A percentile compares a stretch with the other conserved stretches of the same genome.
These are phyloP conservation scores for Galaxias olidus DNA, from an alignment of 2,797 vertebrate species.

Conservation along the genomic window DNA sequence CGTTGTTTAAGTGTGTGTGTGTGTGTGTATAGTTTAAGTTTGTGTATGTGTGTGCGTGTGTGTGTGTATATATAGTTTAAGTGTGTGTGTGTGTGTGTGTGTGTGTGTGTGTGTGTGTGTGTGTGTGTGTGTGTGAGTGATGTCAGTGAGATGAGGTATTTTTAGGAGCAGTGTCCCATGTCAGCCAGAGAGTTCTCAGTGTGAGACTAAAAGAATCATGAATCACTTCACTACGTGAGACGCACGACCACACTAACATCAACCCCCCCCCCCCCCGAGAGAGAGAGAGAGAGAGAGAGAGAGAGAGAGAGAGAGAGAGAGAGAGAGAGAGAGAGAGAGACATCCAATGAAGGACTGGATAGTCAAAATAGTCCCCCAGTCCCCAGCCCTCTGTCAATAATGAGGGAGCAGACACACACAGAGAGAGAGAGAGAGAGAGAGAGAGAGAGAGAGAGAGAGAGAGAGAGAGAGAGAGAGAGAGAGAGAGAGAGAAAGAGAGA, in stretches of 20 bases:
- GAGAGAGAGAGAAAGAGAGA: not conserved
- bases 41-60: constrained; percentile 23
- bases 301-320: too few relatives aligned
- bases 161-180: constrained; percentile 64
- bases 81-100: constrained; percentile 27
- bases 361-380: too few relatives aligned
- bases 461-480: not conserved
- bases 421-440: too few relatives aligned
- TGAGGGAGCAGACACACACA: too few relatives aligned
- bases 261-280: not conserved
- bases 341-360: too few relatives aligned
- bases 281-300: not conserved
- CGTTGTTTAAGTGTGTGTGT: constrained; percentile 31
- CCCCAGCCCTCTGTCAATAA: too few relatives aligned
- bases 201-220: constrained; percentile 65
- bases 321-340: too few relatives aligned
- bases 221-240: constrained; percentile 75
- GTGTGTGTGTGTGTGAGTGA: constrained; percentile 37
- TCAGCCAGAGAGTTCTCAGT: constrained; percentile 65
- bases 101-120: constrained; percentile 29
- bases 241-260: constrained; percentile 36
- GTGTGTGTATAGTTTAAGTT: constrained; percentile 23
- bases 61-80: constrained; percentile 28
- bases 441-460: too few relatives aligned
- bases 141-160: constrained; percentile 70